phyloP scores from a whole-genome alignment of 1,140 invertebrate species.

The Pissodes strobi region DNA sequence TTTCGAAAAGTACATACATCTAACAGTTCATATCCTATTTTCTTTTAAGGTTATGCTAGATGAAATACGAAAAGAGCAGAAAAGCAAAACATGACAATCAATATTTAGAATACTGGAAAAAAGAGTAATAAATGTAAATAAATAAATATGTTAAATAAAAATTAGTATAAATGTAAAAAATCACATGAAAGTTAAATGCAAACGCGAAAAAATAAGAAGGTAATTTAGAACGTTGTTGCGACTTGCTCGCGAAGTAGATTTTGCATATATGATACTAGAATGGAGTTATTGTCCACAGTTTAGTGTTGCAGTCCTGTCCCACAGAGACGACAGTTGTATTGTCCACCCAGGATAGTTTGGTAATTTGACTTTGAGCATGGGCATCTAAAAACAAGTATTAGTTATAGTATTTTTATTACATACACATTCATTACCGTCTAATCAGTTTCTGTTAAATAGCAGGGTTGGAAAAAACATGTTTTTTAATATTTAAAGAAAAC shows the following conservation, averaged over 20 bases:
- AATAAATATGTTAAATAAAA: slow-evolving; percentile 26
- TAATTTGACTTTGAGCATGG: slow-evolving; percentile 95
- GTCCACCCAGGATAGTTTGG: slow-evolving; percentile 84
- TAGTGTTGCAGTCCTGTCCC: slow-evolving; percentile 93
- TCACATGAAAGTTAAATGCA: slow-evolving; percentile 30
- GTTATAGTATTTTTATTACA: no score
- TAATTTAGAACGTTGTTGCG: no score
- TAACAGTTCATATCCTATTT: no score
- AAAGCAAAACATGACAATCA: not conserved
- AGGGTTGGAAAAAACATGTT: no score
- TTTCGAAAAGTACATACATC: no score
- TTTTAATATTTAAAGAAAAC: no score
- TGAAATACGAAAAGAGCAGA: not conserved
- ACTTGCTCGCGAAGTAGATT: no score
- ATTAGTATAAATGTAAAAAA: slow-evolving; percentile 27
- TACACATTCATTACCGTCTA: no score
- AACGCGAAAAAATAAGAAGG: not conserved
- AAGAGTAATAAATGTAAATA: slow-evolving; percentile 12
- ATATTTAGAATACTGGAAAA: not conserved
- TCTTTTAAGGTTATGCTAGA: not conserved
- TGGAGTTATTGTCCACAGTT: slow-evolving; percentile 77
- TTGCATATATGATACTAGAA: no score
- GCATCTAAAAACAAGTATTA: slow-evolving; percentile 81
- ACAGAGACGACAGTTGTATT: slow-evolving; percentile 86
- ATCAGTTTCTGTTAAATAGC: no score